These are phyloP conservation scores for Corythoichthys haematopterus DNA, from an alignment of 2,113 vertebrate species.

Conservation along the genomic window DNA sequence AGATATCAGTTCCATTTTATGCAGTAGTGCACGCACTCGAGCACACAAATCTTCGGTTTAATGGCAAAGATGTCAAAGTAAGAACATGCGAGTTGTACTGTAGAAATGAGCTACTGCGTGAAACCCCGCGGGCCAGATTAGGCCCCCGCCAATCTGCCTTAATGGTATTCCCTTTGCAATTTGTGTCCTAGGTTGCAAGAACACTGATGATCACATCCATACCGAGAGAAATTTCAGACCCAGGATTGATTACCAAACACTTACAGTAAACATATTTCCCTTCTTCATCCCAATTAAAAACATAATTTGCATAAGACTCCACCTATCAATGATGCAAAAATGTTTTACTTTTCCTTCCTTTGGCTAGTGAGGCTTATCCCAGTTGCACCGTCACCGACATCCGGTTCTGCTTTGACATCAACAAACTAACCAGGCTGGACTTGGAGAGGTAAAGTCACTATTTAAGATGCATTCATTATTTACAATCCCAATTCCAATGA, in stretches of 20 bases:
- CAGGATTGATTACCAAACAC: slow-evolving; percentile 88
- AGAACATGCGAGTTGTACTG: too few species aligned
- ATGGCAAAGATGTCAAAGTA: too few species aligned
- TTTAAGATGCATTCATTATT: not conserved
- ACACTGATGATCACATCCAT: slow-evolving; percentile 91
- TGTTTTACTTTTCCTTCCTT: slow-evolving; percentile 18
- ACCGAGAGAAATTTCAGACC: slow-evolving; percentile 87
- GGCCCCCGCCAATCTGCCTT: too few species aligned
- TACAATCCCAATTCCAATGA: not conserved
- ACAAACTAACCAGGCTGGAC: slow-evolving; percentile 87
- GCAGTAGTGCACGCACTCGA: too few species aligned
- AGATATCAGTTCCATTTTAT: too few species aligned
- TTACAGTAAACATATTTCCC: slow-evolving; percentile 82
- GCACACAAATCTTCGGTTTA: too few species aligned
- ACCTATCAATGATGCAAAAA: not conserved
- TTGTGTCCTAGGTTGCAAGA: slow-evolving; percentile 76
- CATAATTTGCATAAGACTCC: not conserved
- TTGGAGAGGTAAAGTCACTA: slow-evolving; percentile 77
- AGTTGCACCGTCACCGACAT: slow-evolving; percentile 89
- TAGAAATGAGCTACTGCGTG: too few species aligned
- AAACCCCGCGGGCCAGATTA: too few species aligned
- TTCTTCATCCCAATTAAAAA: slow-evolving; percentile 13
- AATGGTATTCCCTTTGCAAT: not conserved
- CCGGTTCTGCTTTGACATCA: slow-evolving; percentile 89
- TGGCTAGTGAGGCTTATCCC: slow-evolving; percentile 88